Evolutionary conservation across 1,140 invertebrate species (phyloP), one percentile per base, ranked within the genome.

Genomic region (Drosophila jambulina): DNA sequence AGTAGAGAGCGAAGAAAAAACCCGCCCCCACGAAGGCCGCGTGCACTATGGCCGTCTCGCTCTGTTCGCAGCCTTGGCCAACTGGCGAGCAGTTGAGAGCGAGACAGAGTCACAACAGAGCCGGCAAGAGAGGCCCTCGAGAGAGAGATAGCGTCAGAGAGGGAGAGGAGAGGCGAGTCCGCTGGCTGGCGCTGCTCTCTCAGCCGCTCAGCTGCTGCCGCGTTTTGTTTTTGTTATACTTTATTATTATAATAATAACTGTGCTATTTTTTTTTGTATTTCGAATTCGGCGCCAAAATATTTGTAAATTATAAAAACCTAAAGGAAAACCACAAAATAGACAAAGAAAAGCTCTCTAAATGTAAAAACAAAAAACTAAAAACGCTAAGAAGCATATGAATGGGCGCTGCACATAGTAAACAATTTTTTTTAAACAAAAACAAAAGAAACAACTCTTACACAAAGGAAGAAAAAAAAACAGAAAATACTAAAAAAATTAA

Each of bases 371-470:
- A 69, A 74, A 63, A 69, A 21, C 5, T 34, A 23, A 54, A 21
- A 54, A 23, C 51, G 51, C 51, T 36, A 69, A 42, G 17, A 61
- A 56, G 32, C 65, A 71, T 51, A 79, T 57, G 71, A 82, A 76
- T 87, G 83, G 83, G 83, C 83, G 76, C 84, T 86, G 83, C 83
- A 87, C 83, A 86, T 86, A 86, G 80, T 69, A 84, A 85, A 63
- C 51, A 59, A 77, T 77, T 84, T 77, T 80, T 83, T 77, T 84
- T 77, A 63, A 49, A 29, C 40, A 46, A 12, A 29, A 67, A 54
- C 19, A 45, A 65, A 60, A 45, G 27, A 43, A 32, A 34, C 8
- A 67, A 19, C 19, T 36, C 51, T 36, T 54, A 54, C 29, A 32
- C 42, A 72, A 58, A 62, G 42, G 54, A 17, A 62, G 71, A 53